Percentiles rank a stretch among this genome's conserved stretches.
phyloP scores from a whole-genome alignment of 2,797 vertebrate species.

The Heliangelus exortis region DNA sequence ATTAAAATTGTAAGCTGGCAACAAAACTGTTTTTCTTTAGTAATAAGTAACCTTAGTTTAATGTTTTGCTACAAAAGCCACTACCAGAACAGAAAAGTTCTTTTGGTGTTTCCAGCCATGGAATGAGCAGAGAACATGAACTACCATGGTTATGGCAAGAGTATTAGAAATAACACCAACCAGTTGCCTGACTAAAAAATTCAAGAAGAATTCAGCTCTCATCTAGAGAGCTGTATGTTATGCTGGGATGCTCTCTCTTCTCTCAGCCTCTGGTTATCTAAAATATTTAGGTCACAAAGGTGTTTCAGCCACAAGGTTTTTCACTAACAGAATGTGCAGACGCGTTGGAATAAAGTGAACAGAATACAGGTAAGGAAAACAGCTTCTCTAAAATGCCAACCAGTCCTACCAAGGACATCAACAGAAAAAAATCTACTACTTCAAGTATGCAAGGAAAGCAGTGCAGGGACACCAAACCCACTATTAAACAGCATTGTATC shows the following conservation, averaged over 20 bases:
- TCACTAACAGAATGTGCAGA: background rate
- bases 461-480: background rate
- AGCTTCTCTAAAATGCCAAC: background rate
- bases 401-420: background rate
- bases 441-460: background rate
- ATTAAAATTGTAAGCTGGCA: background rate
- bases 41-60: background rate
- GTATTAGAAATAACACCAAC: background rate
- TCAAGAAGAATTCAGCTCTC: background rate
- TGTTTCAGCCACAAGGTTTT: background rate
- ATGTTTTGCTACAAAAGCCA: background rate
- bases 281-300: background rate
- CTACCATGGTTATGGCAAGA: background rate
- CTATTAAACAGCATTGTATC: background rate
- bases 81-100: background rate
- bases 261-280: background rate
- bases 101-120: background rate
- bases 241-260: background rate
- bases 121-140: background rate
- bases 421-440: background rate
- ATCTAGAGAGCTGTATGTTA: background rate
- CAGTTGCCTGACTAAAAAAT: background rate
- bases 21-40: background rate
- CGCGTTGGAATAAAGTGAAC: background rate
- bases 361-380: background rate